These are phyloP conservation scores for Toxotes jaculatrix DNA, from an alignment of 2,113 vertebrate genomes.

Conservation along the genomic window DNA sequence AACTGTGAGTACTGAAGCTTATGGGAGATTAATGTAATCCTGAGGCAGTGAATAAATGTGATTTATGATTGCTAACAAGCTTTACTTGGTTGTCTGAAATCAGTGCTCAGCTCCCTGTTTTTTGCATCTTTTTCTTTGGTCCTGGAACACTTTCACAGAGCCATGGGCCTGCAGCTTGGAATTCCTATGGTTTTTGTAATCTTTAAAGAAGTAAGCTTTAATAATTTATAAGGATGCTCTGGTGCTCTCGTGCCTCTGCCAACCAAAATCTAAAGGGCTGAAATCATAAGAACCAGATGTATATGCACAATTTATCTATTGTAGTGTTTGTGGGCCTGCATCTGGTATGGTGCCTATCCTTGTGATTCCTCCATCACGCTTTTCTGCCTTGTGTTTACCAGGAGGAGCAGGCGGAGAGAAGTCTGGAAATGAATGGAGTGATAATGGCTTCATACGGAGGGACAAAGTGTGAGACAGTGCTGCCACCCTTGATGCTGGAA, in stretches of 20 bases:
- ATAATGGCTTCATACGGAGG: constrained; percentile 6
- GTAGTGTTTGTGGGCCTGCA: constrained; percentile 60
- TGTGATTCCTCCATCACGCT: constrained; percentile 41
- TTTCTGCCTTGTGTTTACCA: constrained; percentile 49
- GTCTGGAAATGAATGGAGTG: constrained; percentile 27
- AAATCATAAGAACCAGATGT: constrained; percentile 82
- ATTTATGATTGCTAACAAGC: background rate
- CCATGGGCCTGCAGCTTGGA: constrained; percentile 16
- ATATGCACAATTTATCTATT: constrained; percentile 80
- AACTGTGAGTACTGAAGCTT: constrained; percentile 13
- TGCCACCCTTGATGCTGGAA: background rate
- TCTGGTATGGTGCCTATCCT: constrained; percentile 45
- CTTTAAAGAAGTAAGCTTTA: constrained; percentile 54
- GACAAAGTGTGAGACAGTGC: constrained; percentile 32
- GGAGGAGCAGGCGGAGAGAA: constrained; percentile 37
- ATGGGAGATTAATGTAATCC: background rate
- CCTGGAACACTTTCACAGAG: constrained; percentile 21
- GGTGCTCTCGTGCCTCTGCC: constrained; percentile 63
- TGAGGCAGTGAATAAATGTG: background rate
- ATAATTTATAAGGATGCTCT: constrained; percentile 61
- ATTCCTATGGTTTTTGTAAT: constrained; percentile 65
- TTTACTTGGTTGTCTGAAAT: constrained; percentile 4
- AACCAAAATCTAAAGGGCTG: constrained; percentile 55
- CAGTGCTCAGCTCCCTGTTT: background rate
- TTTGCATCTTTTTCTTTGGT: background rate